Evolutionary conservation across 2,797 vertebrate genomes (phyloP), one percentile per base, ranked within the genome.

Genomic region (Sorex maritimensis): DNA sequence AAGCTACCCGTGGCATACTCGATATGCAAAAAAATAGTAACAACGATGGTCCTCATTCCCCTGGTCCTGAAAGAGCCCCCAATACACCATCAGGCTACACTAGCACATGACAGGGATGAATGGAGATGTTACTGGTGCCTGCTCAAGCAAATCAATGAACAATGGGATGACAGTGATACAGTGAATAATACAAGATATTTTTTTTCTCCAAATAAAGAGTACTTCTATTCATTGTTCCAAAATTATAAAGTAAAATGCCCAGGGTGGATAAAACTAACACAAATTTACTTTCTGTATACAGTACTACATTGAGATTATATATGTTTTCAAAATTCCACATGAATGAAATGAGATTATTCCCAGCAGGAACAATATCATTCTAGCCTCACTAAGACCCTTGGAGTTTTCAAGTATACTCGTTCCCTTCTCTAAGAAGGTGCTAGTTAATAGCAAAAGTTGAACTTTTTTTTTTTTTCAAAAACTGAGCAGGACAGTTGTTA

Each of bases 201-300:
- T 34, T 34, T 34, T 34, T 34, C 34, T 34, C 34, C 34, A 34
- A 34, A 34, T 34, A 34, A 34, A 34, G 34, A 34, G 34, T 34
- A 34, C 34, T 34, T 34, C 91, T 81, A 17, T 63, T 0, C 94
- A 85, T 96, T 95, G 96, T 61, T 87, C 75, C 83, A 92, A 63
- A 69, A 86, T 74, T n/a, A 75, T 77, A 69, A 94, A 96, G 79
- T 82, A 88, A 95, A 97, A 94, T 93, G 81, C 94, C 63, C 17
- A 63, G 34, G 6, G 19, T 0, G 14, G 17, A 71, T 63, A 0
- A 19, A 28, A 84, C 34, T 65, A 82, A 81, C 17, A 2, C 7
- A 52, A 34, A 46, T 1, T 73, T 34, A 63, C 2, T 4, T 77
- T 34, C 21, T 6, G 19, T 8, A 8, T 8, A 8, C 3, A 49